phyloP scores from a whole-genome alignment of 2,797 vertebrate species.

The Chloroceryle amazona region DNA sequence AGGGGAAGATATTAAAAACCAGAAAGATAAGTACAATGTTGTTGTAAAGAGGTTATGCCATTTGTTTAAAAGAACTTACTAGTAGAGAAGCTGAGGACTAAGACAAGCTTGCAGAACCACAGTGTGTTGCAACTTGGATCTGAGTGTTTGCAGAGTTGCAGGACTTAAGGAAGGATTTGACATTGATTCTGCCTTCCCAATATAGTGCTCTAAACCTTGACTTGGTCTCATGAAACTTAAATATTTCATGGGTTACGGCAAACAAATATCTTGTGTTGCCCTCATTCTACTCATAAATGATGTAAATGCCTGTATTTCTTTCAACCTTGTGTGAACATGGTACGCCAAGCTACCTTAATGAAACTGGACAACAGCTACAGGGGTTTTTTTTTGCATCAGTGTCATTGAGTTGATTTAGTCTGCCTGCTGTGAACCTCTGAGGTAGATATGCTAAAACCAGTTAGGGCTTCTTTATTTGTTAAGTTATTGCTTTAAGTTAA shows the following conservation, averaged over 20 bases:
- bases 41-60: neutral
- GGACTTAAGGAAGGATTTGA: neutral
- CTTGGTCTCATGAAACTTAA: neutral
- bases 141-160: neutral
- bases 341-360: neutral
- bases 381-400: neutral
- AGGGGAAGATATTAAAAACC: neutral
- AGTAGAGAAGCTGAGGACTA: neutral
- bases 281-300: neutral
- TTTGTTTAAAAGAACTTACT: neutral
- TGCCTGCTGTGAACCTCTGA: neutral
- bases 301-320: neutral
- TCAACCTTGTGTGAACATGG: neutral
- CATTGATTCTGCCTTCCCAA: neutral
- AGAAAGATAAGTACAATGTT: neutral
- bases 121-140: neutral
- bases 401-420: neutral
- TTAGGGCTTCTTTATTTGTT: constrained; percentile 14
- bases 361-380: neutral
- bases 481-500: constrained; percentile 10
- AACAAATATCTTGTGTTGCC: neutral
- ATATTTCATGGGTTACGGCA: neutral
- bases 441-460: neutral
- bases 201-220: neutral
- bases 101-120: neutral